Evolutionary conservation across 2,113 vertebrate species (phyloP).

Genomic region (Ailuropoda melanoleuca): DNA sequence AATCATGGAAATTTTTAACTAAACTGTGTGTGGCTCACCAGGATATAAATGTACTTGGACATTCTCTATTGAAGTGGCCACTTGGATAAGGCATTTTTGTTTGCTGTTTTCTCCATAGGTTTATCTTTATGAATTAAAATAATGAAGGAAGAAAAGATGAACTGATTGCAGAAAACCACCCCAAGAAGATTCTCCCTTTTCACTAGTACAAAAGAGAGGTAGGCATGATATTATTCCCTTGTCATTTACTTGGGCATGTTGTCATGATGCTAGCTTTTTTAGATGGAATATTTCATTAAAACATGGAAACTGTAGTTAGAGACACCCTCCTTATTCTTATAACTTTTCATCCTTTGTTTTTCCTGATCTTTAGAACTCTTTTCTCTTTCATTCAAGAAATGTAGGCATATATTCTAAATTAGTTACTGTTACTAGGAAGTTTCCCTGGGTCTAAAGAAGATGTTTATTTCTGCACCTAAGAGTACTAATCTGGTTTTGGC

Average conservation of each 20-base stretch:
- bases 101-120: background rate
- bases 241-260: conserved; percentile 61
- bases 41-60: background rate
- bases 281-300: background rate
- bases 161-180: background rate
- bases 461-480: conserved; percentile 30
- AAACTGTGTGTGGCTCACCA: background rate
- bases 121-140: conserved; percentile 7
- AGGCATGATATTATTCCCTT: background rate
- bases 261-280: background rate
- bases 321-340: background rate
- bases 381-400: conserved; percentile 24
- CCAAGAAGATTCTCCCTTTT: background rate
- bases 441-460: conserved; percentile 58
- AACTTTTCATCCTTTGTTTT: background rate
- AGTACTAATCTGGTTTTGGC: conserved; percentile 45
- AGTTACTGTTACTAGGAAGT: conserved; percentile 50
- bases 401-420: conserved; percentile 46
- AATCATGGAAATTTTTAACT: background rate
- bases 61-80: background rate
- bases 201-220: background rate
- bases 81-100: background rate
- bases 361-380: conserved; percentile 1
- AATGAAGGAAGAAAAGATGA: background rate
- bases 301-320: background rate